Evolutionary conservation across 2,113 vertebrate species (phyloP).

Genomic region (Callocephalon fimbriatum): DNA sequence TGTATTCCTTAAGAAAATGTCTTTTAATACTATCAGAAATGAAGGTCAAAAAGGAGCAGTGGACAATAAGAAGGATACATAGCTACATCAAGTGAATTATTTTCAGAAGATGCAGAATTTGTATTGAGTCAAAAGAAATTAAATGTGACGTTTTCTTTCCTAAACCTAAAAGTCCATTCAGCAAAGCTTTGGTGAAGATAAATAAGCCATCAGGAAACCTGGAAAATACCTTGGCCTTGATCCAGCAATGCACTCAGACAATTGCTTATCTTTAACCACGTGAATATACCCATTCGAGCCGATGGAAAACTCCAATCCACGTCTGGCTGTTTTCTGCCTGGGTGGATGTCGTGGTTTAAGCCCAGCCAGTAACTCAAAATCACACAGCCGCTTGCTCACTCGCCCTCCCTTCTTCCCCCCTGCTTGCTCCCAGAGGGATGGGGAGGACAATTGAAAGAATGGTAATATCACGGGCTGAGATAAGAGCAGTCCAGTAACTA

Average conservation of each 20-base stretch:
- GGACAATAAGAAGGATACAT: accelerated
- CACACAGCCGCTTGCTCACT: too few relatives aligned
- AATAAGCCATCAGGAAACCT: not conserved
- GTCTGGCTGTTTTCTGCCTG: not conserved
- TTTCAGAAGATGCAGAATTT: not conserved
- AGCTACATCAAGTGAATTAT: not conserved
- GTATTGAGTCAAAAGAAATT: not conserved
- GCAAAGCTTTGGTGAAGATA: not conserved
- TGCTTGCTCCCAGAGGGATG: not conserved
- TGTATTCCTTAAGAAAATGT: not conserved
- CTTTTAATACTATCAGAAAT: not conserved
- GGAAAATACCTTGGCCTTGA: not conserved
- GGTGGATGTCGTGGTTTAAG: not conserved
- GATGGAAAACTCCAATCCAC: not conserved
- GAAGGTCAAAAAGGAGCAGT: not conserved
- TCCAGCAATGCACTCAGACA: not conserved
- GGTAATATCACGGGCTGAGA: not conserved
- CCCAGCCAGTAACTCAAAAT: not conserved
- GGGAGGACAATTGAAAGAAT: not conserved
- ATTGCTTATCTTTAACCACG: not conserved
- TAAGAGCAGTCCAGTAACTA: not conserved
- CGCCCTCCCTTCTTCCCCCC: not conserved
- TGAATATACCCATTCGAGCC: not conserved
- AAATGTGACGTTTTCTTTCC: not conserved
- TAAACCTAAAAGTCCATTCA: not conserved